These are phyloP conservation scores for Scleropages formosus DNA, from an alignment of 2,797 vertebrate genomes.

Conservation along the genomic window DNA sequence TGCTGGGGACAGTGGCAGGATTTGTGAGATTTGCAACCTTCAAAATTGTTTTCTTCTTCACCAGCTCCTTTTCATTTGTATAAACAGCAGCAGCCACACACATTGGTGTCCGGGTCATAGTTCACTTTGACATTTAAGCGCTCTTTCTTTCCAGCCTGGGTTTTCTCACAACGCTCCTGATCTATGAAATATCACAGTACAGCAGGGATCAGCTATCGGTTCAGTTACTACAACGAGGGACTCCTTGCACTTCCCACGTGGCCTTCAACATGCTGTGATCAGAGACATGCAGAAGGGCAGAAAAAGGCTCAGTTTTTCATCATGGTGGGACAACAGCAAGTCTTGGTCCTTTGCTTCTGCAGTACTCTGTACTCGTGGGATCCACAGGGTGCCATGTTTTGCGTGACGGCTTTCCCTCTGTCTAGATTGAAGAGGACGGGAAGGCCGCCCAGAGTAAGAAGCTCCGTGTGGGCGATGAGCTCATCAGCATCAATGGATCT, in stretches of 20 bases:
- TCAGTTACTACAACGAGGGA: background rate
- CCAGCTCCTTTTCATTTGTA: no score
- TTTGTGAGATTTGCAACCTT: no score
- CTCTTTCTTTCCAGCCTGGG: no score
- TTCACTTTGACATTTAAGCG: no score
- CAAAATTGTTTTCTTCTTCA: no score
- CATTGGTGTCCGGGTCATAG: no score
- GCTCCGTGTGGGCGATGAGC: constrained; percentile 87
- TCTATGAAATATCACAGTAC: background rate
- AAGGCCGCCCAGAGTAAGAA: constrained; percentile 83
- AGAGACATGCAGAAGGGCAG: background rate
- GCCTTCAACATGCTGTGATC: background rate
- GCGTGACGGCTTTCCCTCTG: constrained; percentile 18
- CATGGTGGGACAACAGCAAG: background rate
- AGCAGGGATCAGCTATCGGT: no score
- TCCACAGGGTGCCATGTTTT: background rate
- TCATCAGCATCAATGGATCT: constrained; percentile 93
- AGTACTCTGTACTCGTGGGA: background rate
- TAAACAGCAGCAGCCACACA: no score
- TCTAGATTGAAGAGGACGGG: constrained; percentile 87
- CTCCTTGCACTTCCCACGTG: background rate
- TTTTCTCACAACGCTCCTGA: background rate
- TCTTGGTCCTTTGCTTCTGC: background rate
- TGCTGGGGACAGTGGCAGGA: no score
- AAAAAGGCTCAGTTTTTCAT: background rate